Percentiles rank a stretch among this genome's conserved stretches.
These are phyloP conservation scores for Poecilia wingei DNA, from an alignment of 2,797 vertebrate genomes.

Conservation along the genomic window DNA sequence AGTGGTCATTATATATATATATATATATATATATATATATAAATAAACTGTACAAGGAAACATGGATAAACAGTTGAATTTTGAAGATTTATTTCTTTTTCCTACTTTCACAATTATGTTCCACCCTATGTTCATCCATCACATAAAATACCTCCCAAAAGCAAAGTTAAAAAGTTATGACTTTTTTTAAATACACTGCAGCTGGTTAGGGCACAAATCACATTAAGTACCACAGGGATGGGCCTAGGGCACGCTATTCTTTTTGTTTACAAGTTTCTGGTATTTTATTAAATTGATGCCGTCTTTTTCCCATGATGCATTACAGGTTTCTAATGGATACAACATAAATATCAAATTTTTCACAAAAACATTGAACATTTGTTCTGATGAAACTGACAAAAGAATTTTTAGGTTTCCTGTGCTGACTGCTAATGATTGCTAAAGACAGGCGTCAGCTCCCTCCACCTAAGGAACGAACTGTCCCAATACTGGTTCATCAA, in stretches of 20 bases:
- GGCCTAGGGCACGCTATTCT: slow-evolving; percentile 11
- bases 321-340: background rate
- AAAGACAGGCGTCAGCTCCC: background rate
- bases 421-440: slow-evolving; percentile 18
- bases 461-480: background rate
- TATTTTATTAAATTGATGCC: background rate
- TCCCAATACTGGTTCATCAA: background rate
- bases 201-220: slow-evolving; percentile 45
- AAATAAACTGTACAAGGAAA: background rate
- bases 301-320: background rate
- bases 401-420: slow-evolving; percentile 53
- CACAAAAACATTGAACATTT: slow-evolving; percentile 23
- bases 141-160: background rate
- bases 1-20: background rate
- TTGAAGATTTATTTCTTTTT: background rate
- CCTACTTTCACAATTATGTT: background rate
- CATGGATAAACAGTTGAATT: background rate
- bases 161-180: background rate
- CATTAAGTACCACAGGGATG: slow-evolving; percentile 47
- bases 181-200: background rate
- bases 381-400: slow-evolving; percentile 41
- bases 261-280: slow-evolving; percentile 27
- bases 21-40: no score
- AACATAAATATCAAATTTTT: slow-evolving; percentile 7
- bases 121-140: background rate